These are phyloP conservation scores for Euproctis similis DNA, from an alignment of 2,888 invertebrate species.

Conservation along the genomic window DNA sequence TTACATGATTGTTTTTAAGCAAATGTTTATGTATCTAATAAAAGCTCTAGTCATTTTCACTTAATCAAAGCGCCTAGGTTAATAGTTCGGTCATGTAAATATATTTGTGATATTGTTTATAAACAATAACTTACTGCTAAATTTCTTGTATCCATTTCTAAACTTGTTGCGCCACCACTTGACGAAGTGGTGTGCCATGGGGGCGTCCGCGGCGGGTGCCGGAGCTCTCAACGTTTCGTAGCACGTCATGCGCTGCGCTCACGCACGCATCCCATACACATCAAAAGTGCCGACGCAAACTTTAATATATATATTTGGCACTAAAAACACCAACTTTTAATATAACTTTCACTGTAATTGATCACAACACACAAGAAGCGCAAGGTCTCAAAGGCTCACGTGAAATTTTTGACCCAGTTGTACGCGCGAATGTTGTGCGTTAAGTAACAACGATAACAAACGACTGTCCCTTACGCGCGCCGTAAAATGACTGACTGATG, in stretches of 20 bases:
- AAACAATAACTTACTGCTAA: conserved; percentile 83
- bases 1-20: too few relatives aligned
- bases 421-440: conserved; percentile 55
- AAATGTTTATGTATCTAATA: too few relatives aligned
- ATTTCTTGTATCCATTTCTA: conserved; percentile 84
- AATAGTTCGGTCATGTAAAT: too few relatives aligned
- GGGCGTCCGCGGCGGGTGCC: conserved; percentile 75
- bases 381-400: conserved; percentile 39
- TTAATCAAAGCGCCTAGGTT: too few relatives aligned
- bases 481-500: conserved; percentile 66
- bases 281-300: conserved; percentile 69
- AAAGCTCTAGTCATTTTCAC: too few relatives aligned
- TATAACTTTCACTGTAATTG: conserved; percentile 53
- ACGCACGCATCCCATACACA: conserved; percentile 74
- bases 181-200: conserved; percentile 84
- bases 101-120: too few relatives aligned
- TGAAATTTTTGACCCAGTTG: conserved; percentile 66
- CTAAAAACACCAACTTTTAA: conserved; percentile 34
- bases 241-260: conserved; percentile 77
- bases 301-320: conserved; percentile 51
- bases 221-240: conserved; percentile 75
- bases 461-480: conserved; percentile 48
- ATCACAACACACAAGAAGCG: conserved; percentile 51
- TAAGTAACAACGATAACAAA: conserved; percentile 33
- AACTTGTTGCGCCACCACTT: conserved; percentile 86